phyloP scores from a whole-genome alignment of 2,113 vertebrate species.

The Sapajus apella region DNA sequence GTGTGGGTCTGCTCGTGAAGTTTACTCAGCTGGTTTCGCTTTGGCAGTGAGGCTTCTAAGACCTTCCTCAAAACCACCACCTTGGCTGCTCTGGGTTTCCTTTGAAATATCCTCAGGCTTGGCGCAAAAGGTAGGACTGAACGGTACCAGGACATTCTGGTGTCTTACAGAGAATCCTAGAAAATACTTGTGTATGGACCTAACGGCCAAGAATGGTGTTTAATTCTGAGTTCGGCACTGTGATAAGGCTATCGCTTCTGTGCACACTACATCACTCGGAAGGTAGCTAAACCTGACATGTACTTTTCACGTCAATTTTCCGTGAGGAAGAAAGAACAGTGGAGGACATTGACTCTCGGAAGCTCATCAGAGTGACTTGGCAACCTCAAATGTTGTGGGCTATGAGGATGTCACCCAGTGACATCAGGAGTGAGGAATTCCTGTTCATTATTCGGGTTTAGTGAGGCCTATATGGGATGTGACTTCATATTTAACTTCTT shows the following conservation, averaged over 20 bases:
- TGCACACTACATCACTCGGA: neutral
- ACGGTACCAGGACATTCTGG: neutral
- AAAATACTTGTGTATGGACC: neutral
- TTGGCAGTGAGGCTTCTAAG: neutral
- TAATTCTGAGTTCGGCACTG: neutral
- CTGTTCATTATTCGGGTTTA: neutral
- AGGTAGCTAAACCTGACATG: neutral
- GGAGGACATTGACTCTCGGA: neutral
- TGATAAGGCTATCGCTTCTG: neutral
- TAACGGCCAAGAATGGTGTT: neutral
- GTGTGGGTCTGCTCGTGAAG: neutral
- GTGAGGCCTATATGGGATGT: neutral
- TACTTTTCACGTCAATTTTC: neutral
- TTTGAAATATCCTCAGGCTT: conserved; percentile 23
- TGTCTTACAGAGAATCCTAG: neutral
- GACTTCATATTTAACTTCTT: neutral
- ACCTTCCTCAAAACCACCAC: conserved; percentile 23
- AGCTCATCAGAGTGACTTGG: neutral
- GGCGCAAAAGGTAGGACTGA: neutral
- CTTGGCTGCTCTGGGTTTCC: neutral
- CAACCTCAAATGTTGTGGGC: neutral
- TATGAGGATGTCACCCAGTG: neutral
- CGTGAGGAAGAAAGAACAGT: neutral
- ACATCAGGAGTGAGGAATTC: neutral
- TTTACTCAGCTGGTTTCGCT: conserved; percentile 60